Base-by-base conservation (phyloP, 2,113 vertebrate genomes). In the Muscicapa adusta region DNA sequence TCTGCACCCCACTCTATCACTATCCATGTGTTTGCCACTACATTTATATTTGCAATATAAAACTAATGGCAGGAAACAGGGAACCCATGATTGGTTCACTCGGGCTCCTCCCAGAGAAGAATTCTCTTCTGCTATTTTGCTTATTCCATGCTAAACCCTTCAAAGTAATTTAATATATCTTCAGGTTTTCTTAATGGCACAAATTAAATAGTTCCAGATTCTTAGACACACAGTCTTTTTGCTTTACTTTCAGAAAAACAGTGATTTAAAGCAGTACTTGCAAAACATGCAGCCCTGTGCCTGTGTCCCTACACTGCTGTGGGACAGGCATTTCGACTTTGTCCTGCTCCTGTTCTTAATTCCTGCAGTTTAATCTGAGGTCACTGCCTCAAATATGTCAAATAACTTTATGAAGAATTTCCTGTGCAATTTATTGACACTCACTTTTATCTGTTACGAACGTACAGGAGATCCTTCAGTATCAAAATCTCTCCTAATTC, bases 231-330 rank as follows among this genome's bases (percentile, higher is more conserved):
- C 0, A 4, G 20, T 29, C 25, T 80, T 83, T 40, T 20, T 25
- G 7, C 6, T 53, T 67, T 38, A 8, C 9, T 56, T 86, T 38
- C 34, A 68, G 31, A 3, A 73, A 63, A 60, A 8, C 36, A 20
- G 17, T 18, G 18, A 47, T 45, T 58, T 62, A 58, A 92, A 89
- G 36, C 38, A 68, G 51, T 23, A 16, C 15, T 66, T 47, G 9
- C 24, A 61, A 23, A 82, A 48, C 3, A 4, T 19, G 19, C 0
- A 8, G 33, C 16, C 24, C 1, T 2, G 20, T 6, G 24, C 9
- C 2, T 16, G n/a, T 24, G 23, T 31, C 72, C 50, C 48, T 48
- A 20, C 24, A 70, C 9, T 31, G 29, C 68, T 14, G 25, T 29
- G 23, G 66, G 40, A 36, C 1, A 51, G 66, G 14, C 16, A 70